Evolutionary conservation across 2,113 vertebrate genomes (phyloP).

Genomic region (Eurystomus gularis): DNA sequence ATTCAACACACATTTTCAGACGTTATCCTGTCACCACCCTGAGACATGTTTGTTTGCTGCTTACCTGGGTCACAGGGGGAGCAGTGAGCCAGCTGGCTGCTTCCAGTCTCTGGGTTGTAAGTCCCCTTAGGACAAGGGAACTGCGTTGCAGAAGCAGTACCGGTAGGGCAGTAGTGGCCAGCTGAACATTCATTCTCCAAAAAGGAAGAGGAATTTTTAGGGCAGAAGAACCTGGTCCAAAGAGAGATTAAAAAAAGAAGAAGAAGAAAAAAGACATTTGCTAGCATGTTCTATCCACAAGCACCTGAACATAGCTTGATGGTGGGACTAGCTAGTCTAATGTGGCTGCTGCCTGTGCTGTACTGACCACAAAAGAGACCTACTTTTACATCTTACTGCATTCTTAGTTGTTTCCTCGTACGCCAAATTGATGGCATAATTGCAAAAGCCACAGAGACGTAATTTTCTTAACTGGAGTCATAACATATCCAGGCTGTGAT

Average conservation of each 20-base stretch:
- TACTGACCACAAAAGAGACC: not conserved
- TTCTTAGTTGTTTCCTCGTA: not conserved
- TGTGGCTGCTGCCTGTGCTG: not conserved
- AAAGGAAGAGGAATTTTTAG: constrained; percentile 72
- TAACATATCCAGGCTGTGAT: constrained; percentile 32
- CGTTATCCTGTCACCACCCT: not conserved
- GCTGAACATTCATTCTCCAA: constrained; percentile 74
- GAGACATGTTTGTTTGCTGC: not conserved
- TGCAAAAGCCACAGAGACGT: constrained; percentile 50
- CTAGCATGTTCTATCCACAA: not conserved
- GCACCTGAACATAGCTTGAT: not conserved
- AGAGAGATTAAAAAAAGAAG: not conserved
- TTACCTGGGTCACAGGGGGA: constrained; percentile 86
- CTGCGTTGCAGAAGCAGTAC: constrained; percentile 79
- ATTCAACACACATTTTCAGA: not conserved
- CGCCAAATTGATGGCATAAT: constrained; percentile 51
- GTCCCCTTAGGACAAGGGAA: constrained; percentile 86
- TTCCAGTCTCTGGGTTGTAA: constrained; percentile 77
- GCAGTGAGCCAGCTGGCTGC: constrained; percentile 75
- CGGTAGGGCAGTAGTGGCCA: constrained; percentile 85
- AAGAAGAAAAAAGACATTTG: not conserved
- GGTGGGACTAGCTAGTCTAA: not conserved
- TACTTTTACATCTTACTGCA: not conserved
- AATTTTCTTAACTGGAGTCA: constrained; percentile 56
- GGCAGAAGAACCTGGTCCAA: constrained; percentile 85